Evolutionary conservation across 1,140 invertebrate genomes (phyloP).

Genomic region (Drosophila nannoptera): DNA sequence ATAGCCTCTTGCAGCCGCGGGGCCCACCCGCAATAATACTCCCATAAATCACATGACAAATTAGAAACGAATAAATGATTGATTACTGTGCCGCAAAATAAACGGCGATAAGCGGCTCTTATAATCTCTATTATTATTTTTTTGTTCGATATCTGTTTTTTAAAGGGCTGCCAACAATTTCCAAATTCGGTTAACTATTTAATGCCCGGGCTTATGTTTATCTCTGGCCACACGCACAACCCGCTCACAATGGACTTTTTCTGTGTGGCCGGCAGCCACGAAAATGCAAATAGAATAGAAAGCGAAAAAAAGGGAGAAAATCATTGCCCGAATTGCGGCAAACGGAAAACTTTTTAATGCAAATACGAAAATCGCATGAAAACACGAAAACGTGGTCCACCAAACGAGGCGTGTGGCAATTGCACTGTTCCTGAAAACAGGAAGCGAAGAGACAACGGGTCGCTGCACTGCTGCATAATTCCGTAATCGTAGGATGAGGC

Average conservation of each 20-base stretch:
- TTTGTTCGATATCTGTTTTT: not conserved
- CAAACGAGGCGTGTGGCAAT: constrained; percentile 56
- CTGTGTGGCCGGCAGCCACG: constrained; percentile 18
- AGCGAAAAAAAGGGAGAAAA: constrained; percentile 31
- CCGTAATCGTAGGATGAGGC: constrained; percentile 26
- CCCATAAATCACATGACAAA: constrained; percentile 15
- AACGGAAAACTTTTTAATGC: constrained; percentile 71
- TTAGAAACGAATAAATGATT: constrained; percentile 32
- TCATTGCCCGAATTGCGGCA: constrained; percentile 55
- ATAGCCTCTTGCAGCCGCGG: constrained; percentile 3
- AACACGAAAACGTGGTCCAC: constrained; percentile 50
- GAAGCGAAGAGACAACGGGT: constrained; percentile 51
- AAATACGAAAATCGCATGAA: constrained; percentile 69
- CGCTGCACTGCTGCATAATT: constrained; percentile 62
- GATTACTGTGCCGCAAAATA: constrained; percentile 13
- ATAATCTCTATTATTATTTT: too few species aligned
- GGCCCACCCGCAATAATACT: not conserved
- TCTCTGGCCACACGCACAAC: constrained; percentile 9
- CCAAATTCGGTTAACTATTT: constrained; percentile 28
- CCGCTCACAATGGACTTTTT: not conserved
- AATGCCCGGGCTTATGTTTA: constrained; percentile 11
- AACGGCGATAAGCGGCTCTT: not conserved
- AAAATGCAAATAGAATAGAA: constrained; percentile 59
- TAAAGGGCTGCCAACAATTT: constrained; percentile 10
- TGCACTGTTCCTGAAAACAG: constrained; percentile 50